Conservation (phyloP, 2,797 vertebrate species). For the Philypnodon macrostomus region DNA sequence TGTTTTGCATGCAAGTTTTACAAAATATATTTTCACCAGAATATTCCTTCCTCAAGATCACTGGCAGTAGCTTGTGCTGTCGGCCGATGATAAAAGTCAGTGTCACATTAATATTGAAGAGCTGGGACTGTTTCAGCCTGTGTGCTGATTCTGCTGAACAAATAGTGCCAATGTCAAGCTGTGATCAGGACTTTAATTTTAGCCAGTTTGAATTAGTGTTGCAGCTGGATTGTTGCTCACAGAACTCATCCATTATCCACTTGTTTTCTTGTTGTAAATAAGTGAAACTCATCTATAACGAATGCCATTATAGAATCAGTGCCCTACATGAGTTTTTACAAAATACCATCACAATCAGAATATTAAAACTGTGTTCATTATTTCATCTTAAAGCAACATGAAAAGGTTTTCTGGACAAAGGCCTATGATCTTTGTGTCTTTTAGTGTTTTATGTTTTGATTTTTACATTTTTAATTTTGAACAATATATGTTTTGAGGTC, state of each 20-base stretch:
- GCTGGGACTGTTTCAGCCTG: conserved; percentile 37
- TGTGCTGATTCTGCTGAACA: conserved; percentile 56
- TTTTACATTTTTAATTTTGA: conserved; percentile 1
- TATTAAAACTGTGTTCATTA: conserved; percentile 39
- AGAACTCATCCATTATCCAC: conserved; percentile 56
- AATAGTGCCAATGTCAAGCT: conserved; percentile 60
- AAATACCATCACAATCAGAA: conserved; percentile 53
- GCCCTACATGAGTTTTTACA: conserved; percentile 50
- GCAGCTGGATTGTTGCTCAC: conserved; percentile 34
- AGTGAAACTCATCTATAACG: conserved; percentile 51
- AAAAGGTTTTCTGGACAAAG: conserved; percentile 26
- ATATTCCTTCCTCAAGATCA: conserved; percentile 28
- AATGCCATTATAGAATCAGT: conserved; percentile 37
- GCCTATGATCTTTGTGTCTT: conserved; percentile 1
- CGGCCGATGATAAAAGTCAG: conserved; percentile 52
- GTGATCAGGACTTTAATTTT: conserved; percentile 58
- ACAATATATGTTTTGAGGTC: too few relatives aligned
- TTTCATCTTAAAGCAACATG: conserved; percentile 44
- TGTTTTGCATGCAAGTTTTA: conserved; percentile 1
- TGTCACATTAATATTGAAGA: conserved; percentile 65
- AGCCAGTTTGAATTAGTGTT: conserved; percentile 50
- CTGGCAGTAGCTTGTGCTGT: conserved; percentile 37
- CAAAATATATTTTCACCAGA: conserved; percentile 4
- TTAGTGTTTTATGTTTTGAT: conserved; percentile 11
- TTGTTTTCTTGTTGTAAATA: conserved; percentile 58